phyloP scores from a whole-genome alignment of 2,113 vertebrate species.

The Sinocyclocheilus grahami region DNA sequence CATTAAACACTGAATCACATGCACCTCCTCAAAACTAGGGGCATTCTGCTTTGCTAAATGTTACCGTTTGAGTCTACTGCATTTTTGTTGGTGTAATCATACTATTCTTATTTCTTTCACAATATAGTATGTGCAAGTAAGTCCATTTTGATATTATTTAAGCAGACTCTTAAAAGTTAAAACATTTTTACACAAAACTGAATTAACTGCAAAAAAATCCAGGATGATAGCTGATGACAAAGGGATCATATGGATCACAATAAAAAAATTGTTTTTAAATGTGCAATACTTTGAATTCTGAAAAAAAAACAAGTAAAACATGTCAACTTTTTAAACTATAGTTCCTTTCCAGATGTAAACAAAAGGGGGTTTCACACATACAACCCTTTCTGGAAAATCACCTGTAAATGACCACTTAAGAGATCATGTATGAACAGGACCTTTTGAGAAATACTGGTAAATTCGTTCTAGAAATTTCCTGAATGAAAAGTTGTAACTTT shows the following conservation, averaged over 20 bases:
- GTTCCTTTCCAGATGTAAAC: neutral
- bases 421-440: neutral
- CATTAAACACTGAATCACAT: neutral
- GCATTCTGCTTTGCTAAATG: neutral
- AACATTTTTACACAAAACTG: no score
- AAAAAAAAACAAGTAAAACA: neutral
- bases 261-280: neutral
- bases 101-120: neutral
- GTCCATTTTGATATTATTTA: no score
- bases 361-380: neutral
- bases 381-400: neutral
- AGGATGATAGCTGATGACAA: no score
- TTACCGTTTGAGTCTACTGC: neutral
- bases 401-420: neutral
- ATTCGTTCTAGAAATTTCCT: neutral
- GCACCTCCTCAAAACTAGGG: neutral
- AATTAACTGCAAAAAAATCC: no score
- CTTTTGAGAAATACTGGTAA: neutral
- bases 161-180: no score
- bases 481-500: neutral
- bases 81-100: neutral
- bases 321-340: neutral
- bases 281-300: neutral
- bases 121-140: neutral
- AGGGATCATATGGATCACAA: no score